Base-by-base conservation (phyloP, 2,797 vertebrate species). In the Ctenopoma kingsleyae region DNA sequence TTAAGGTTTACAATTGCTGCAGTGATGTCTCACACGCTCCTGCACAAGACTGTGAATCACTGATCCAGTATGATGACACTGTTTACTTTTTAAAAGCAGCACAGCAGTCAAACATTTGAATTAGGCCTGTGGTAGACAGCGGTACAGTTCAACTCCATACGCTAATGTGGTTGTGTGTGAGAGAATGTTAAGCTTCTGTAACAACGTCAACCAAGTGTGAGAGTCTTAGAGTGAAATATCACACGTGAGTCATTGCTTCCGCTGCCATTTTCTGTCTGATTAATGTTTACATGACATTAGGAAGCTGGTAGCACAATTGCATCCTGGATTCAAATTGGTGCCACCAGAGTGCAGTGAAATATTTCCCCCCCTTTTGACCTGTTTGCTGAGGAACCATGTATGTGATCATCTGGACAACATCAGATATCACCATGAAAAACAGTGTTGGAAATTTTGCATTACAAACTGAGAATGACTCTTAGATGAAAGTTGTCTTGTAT, bases 161-260 rank as follows among this genome's bases (percentile, higher is more conserved):
- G 43, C 58, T 49, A 49, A 57, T 22, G 40, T 6, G 36, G 56
- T 8, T 32, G 53, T 32, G 36, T 50, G 48, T 20, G 65, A 19
- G 52, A 19, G 63, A 20, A 9, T 30, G 32, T 79, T 16, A 17
- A 19, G 23, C 51, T 36, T 71, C 3, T 9, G 53, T 53, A 36
- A 61, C 61, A 55, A 50, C 17, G 12, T 36, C 69, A 38, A 50
- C 20, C 30, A 22, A 60, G 13, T 53, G 41, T 27, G 38, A 56
- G 62, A 64, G 15, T 50, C 53, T 49, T 27, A 3, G 12, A 66
- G 40, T 59, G 59, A 82, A 83, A 77, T 69, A 73, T 72, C 57
- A 56, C 8, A 63, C 47, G 13, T 73, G 77, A 84, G 67, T 86
- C 81, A 77, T 13, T 71, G 70, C 74, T 61, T 76, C 67, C 63